These are phyloP conservation scores for Chaetophractus vellerosus DNA, from an alignment of 2,797 vertebrate species.

Conservation along the genomic window DNA sequence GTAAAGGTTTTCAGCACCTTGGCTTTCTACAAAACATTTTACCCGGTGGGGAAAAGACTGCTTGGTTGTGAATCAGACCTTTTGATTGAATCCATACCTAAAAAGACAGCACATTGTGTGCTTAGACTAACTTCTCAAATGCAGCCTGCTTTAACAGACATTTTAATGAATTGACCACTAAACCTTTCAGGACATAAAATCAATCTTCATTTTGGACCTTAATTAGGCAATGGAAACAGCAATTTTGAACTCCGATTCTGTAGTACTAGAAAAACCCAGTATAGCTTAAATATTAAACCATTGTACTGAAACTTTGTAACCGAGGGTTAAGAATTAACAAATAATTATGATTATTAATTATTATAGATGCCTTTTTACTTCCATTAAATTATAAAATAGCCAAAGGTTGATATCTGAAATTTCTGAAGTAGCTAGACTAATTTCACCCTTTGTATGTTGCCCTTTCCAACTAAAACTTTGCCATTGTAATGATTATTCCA, in stretches of 20 bases:
- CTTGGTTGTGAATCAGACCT: not conserved
- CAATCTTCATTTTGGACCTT: constrained; percentile 68
- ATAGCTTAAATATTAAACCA: too few relatives aligned
- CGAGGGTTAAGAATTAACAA: too few relatives aligned
- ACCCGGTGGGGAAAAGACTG: not conserved
- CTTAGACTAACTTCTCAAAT: constrained; percentile 37
- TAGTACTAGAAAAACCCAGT: too few relatives aligned
- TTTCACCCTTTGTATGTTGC: too few relatives aligned
- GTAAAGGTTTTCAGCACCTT: not conserved
- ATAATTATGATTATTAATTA: too few relatives aligned
- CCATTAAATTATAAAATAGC: too few relatives aligned
- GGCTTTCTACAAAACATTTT: not conserved
- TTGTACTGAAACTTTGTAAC: too few relatives aligned
- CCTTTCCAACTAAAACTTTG: too few relatives aligned
- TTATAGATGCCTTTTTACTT: too few relatives aligned
- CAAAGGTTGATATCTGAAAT: too few relatives aligned
- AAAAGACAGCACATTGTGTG: constrained; percentile 23
- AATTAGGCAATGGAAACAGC: constrained; percentile 58
- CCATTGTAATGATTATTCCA: too few relatives aligned
- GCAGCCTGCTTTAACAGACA: not conserved
- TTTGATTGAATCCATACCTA: not conserved
- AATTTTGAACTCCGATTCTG: constrained; percentile 35
- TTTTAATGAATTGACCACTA: constrained; percentile 62
- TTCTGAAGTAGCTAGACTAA: too few relatives aligned
- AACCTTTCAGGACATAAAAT: constrained; percentile 64